These are phyloP conservation scores for Pseudomugil tenellus DNA, from an alignment of 2,797 vertebrate genomes.

Conservation along the genomic window DNA sequence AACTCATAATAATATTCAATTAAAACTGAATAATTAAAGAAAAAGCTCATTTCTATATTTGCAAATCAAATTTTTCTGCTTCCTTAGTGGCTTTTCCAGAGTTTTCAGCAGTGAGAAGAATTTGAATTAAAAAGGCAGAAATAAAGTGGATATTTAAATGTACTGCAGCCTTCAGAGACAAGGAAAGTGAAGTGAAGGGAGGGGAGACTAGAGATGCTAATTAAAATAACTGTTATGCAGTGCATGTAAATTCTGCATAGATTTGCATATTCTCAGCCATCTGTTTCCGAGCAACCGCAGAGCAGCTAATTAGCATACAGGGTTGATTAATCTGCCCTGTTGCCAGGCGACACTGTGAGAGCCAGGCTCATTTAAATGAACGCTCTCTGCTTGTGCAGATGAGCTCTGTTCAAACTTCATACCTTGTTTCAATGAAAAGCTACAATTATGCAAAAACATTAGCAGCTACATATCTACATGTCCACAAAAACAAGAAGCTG, in stretches of 20 bases:
- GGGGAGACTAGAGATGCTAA: constrained; percentile 78
- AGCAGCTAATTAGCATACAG: constrained; percentile 97
- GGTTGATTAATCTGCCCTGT: constrained; percentile 93
- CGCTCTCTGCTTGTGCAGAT: constrained; percentile 58
- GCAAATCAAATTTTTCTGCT: constrained; percentile 18
- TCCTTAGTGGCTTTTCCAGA: constrained; percentile 43
- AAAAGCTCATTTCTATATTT: constrained; percentile 4
- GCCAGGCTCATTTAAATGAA: constrained; percentile 78
- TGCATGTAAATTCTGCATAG: constrained; percentile 97
- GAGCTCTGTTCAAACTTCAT: constrained; percentile 57
- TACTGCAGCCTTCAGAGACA: constrained; percentile 81
- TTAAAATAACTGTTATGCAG: constrained; percentile 92
- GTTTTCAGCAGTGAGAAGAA: constrained; percentile 49
- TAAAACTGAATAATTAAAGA: constrained; percentile 13
- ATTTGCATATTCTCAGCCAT: constrained; percentile 99
- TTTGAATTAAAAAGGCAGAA: constrained; percentile 66
- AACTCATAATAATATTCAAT: constrained; percentile 13
- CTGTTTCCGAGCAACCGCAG: constrained; percentile 97
- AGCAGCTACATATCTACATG: neutral
- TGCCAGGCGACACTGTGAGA: constrained; percentile 79
- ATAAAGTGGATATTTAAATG: constrained; percentile 77
- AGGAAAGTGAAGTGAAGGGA: constrained; percentile 66
- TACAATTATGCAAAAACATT: neutral
- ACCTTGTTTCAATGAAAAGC: constrained; percentile 16
- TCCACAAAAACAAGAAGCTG: constrained; percentile 12